Conservation (phyloP, 2,888 invertebrate species). For the Phyllotreta cruciferae region DNA sequence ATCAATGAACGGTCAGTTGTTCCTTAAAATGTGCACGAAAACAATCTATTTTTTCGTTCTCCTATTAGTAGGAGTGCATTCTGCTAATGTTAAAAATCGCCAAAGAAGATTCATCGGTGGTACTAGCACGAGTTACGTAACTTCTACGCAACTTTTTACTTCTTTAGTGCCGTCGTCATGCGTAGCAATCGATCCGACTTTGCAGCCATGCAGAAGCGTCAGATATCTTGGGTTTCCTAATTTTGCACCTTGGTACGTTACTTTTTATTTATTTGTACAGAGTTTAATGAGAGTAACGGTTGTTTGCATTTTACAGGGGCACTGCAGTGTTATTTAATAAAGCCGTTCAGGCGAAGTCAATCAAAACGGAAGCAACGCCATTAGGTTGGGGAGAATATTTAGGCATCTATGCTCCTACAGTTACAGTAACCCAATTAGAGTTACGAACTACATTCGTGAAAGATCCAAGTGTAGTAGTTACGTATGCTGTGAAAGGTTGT, state of each 20-base stretch:
- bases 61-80: constrained; percentile 21
- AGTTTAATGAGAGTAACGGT: neutral
- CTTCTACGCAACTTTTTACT: constrained; percentile 50
- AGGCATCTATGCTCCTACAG: constrained; percentile 54
- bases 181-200: constrained; percentile 55
- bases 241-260: constrained; percentile 46
- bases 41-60: constrained; percentile 12
- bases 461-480: constrained; percentile 56
- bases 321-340: constrained; percentile 1
- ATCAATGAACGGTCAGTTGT: constrained; percentile 20
- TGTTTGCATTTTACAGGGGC: constrained; percentile 6
- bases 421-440: constrained; percentile 52
- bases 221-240: constrained; percentile 53
- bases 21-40: constrained; percentile 21
- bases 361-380: constrained; percentile 38
- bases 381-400: constrained; percentile 57
- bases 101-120: constrained; percentile 35
- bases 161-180: constrained; percentile 58
- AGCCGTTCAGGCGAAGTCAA: constrained; percentile 7
- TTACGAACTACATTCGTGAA: constrained; percentile 50
- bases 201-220: constrained; percentile 57
- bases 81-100: constrained; percentile 23
- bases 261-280: neutral
- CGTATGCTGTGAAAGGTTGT: constrained; percentile 59
- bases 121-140: constrained; percentile 51